Evolutionary conservation across 1,140 invertebrate species (phyloP), one percentile per base, ranked within the genome.

Genomic region (Delia radicum): DNA sequence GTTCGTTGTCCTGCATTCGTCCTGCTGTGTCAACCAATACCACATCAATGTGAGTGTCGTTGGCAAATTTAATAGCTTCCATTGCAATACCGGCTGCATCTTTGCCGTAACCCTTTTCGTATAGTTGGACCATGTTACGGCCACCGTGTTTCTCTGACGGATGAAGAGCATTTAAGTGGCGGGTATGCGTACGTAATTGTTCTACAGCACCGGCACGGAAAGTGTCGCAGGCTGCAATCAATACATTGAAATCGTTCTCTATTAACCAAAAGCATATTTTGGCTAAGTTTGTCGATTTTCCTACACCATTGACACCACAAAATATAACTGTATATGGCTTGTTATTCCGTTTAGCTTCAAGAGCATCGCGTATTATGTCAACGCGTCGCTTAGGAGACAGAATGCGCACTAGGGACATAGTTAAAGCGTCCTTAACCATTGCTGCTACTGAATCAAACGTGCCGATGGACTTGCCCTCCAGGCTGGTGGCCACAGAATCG

Each of bases 231-330:
- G 98, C 98, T 15, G 98, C 98, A 77, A 99, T 99, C 79, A 99
- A 87, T 15, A 99, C 98, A 55, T 94, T 91, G 80, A 98, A 92
- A 80, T 96, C 94, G 87, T 99, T 99, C 88, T 99, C 98, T 79
- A 99, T 97, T 69, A 99, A 88, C 98, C 98, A 99, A 86, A 99
- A 99, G 83, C 96, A 97, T 74, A 99, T 98, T 91, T 99, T 99
- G 2, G 98, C 98, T 42, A 99, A 88, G 89, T 99, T 99, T 2
- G 98, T 99, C 0, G 97, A 99, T 85, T 99, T 99, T 65, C 98
- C 98, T 2, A 99, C 98, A 55, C 98, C 98, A 87, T 99, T 99
- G 0, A 99, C 98, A 65, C 98, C 98, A 88, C 98, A 99, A 85
- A 99, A 99, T 0, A 95, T 92, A 88, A 99, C 96, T 1, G 96